These are phyloP conservation scores for Meloidogyne hapla DNA, from an alignment of 1,140 invertebrate species.

Conservation along the genomic window DNA sequence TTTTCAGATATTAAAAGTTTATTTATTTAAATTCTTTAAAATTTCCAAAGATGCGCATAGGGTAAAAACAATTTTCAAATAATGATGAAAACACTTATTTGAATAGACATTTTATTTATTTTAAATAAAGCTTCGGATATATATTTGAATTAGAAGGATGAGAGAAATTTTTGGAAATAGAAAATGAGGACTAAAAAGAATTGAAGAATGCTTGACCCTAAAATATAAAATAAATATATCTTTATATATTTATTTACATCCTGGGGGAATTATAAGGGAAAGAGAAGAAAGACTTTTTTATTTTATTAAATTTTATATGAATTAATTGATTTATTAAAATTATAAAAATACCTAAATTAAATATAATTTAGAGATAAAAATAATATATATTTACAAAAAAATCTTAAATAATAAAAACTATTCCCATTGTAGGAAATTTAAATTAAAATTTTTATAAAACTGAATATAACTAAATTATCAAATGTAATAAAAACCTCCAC, in stretches of 20 bases:
- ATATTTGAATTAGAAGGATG: constrained; percentile 1
- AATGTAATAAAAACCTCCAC: too few species aligned
- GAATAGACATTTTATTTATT: neutral
- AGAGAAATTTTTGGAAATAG: neutral
- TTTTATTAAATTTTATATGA: neutral
- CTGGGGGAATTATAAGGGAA: neutral
- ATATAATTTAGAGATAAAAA: too few species aligned
- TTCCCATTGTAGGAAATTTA: too few species aligned
- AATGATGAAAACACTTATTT: neutral
- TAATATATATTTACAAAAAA: too few species aligned
- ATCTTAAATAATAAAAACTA: too few species aligned
- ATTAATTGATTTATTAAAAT: too few species aligned
- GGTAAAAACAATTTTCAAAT: neutral
- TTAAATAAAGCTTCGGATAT: neutral
- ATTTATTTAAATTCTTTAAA: too few species aligned
- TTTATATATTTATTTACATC: neutral
- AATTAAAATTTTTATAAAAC: too few species aligned
- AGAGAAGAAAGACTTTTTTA: too few species aligned
- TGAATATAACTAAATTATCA: too few species aligned
- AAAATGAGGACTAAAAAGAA: neutral
- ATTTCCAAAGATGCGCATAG: too few species aligned
- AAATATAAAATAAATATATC: neutral
- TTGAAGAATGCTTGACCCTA: constrained; percentile 1
- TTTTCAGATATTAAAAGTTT: neutral
- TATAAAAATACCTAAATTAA: too few species aligned